Conservation (phyloP, 2,797 vertebrate species). For the Peromyscus attwateri region DNA sequence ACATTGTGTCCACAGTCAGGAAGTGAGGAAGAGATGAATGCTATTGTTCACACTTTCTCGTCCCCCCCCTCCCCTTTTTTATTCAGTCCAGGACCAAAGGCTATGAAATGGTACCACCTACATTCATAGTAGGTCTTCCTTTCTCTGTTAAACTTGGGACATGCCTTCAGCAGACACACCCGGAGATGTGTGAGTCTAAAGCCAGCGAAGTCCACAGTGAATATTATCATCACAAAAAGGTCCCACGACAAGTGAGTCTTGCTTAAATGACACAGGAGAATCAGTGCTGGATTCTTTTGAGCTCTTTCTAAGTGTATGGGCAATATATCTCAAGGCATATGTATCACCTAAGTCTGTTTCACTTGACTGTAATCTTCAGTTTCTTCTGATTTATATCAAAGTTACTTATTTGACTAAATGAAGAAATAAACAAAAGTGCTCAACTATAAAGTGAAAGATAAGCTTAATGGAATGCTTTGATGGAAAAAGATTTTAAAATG, state of each 20-base stretch:
- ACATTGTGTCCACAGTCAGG: background rate
- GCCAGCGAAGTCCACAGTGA: background rate
- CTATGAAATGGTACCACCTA: background rate
- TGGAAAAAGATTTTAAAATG: constrained; percentile 24
- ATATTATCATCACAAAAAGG: background rate
- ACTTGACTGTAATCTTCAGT: background rate
- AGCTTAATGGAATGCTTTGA: background rate
- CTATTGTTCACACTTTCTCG: background rate
- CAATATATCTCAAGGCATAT: background rate
- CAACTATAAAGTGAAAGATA: constrained; percentile 15
- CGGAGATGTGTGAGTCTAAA: background rate
- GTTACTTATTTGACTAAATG: constrained; percentile 3
- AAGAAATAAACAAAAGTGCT: background rate
- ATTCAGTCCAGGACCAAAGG: background rate
- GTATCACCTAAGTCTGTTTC: constrained; percentile 5
- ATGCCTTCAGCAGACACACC: background rate
- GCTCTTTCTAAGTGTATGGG: constrained; percentile 10
- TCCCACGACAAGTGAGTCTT: background rate
- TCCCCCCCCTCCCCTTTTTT: background rate
- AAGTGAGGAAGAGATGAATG: background rate
- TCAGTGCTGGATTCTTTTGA: constrained; percentile 9
- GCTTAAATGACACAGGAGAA: background rate
- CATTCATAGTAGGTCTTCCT: background rate
- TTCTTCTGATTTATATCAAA: background rate
- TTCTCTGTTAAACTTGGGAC: background rate